Conservation (phyloP, 2,113 vertebrate species). For the Sisor rabdophorus region DNA sequence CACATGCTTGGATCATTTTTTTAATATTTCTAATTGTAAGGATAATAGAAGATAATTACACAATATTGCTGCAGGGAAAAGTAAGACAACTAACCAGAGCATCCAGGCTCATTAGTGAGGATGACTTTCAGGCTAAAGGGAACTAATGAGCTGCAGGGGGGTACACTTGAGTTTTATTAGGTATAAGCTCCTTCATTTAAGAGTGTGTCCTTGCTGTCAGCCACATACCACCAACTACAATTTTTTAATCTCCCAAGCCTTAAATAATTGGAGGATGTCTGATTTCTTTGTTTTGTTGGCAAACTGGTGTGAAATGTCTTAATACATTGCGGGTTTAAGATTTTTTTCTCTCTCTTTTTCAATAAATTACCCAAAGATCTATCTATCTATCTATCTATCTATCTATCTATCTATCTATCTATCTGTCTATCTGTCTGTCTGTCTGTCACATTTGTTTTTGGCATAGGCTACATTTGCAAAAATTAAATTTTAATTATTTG, state of each 20-base stretch:
- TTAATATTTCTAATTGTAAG: background rate
- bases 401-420: background rate
- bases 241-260: slow-evolving; percentile 16
- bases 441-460: background rate
- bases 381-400: slow-evolving; percentile 32
- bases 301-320: background rate
- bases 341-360: slow-evolving; percentile 42
- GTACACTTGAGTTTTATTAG: slow-evolving; percentile 1
- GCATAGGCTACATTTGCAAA: background rate
- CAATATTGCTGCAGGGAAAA: background rate
- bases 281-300: background rate
- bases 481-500: no score
- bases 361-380: no score
- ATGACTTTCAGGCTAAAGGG: background rate
- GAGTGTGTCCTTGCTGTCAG: slow-evolving; percentile 12
- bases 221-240: background rate
- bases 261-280: slow-evolving; percentile 18
- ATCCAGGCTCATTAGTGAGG: slow-evolving; percentile 9
- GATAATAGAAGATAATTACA: background rate
- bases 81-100: background rate
- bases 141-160: background rate
- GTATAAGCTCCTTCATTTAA: slow-evolving; percentile 24
- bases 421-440: slow-evolving; percentile 23
- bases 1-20: background rate
- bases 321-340: slow-evolving; percentile 4